Percentiles rank a stretch among this genome's conserved stretches.
Conservation (phyloP, 1,140 invertebrate genomes). For the Tetragonula clypearis region DNA sequence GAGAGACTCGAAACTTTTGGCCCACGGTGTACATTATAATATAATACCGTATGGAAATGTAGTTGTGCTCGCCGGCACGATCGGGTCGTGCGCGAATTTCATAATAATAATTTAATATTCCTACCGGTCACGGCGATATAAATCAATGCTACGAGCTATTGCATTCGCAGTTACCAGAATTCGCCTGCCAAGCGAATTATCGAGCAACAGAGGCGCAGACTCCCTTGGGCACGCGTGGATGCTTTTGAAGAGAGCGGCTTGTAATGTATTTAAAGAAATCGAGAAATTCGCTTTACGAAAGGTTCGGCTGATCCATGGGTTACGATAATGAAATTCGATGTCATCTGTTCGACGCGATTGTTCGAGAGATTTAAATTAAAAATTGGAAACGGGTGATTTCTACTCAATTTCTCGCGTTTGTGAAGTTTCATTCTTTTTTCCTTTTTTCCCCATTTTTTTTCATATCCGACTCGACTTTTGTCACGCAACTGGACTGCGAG, state of each 20-base stretch:
- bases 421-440: no score
- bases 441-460: no score
- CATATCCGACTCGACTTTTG: no score
- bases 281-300: not conserved
- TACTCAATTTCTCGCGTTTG: no score
- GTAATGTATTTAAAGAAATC: not conserved
- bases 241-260: not conserved
- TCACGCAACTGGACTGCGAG: no score
- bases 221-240: not conserved
- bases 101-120: slow-evolving; percentile 45
- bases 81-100: slow-evolving; percentile 6
- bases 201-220: not conserved
- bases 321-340: not conserved
- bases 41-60: not conserved
- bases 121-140: slow-evolving; percentile 18
- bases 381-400: not conserved
- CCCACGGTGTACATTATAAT: not conserved
- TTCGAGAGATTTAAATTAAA: not conserved
- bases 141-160: slow-evolving; percentile 26
- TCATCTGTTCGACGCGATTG: not conserved
- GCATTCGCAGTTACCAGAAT: slow-evolving; percentile 4
- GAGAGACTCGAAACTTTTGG: not conserved
- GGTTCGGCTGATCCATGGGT: not conserved
- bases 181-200: not conserved
- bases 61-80: not conserved